Base-by-base conservation (phyloP, 2,797 vertebrate species). In the Sebastes wilsoni region DNA sequence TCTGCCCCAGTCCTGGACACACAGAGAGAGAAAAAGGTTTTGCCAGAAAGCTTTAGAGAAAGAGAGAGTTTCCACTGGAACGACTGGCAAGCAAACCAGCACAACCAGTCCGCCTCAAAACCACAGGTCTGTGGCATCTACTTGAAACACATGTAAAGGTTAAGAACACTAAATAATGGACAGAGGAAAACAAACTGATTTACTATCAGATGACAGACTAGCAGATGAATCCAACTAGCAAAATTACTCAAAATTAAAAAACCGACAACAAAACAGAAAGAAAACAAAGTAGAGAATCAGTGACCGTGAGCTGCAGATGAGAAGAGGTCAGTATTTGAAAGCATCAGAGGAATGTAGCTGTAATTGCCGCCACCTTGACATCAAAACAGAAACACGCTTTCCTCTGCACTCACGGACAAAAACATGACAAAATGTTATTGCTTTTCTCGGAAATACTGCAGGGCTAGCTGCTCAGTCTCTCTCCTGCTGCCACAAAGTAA, bases 1-100 rank as follows among this genome's bases (percentile, higher is more conserved):
- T 84, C 96, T 97, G 87, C 98, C 98, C 98, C 98, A 99, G 92
- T 99, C 98, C 98, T 99, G 86, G 0, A 92, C 64, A 70, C 23
- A 42, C 23, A 42, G 46, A 64, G 56, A 77, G 58, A 73, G 12
- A 82, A 25, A 69, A 4, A 25, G 5, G 13, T 55, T 71, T 72
- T 75, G 11, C 65, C 73, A 87, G 34, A 61, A 58, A 56, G 72
- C 30, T 65, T 14, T 6, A 55, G 23, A 61, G 22, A 77, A 52
- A 46, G 25, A 65, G 38, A 72, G 32, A 72, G 56, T 80, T 88
- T 88, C 88, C 87, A 88, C 58, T 87, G 89, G 83, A 91, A 85
- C 5, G 67, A 61, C 79, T 87, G 87, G 86, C 86, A 82, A 61
- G 56, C 11, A 66, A 77, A 78, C 28, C 76, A 76, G 77, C 56